phyloP scores from a whole-genome alignment of 2,888 invertebrate genomes.

The Drosophila kuntzei region DNA sequence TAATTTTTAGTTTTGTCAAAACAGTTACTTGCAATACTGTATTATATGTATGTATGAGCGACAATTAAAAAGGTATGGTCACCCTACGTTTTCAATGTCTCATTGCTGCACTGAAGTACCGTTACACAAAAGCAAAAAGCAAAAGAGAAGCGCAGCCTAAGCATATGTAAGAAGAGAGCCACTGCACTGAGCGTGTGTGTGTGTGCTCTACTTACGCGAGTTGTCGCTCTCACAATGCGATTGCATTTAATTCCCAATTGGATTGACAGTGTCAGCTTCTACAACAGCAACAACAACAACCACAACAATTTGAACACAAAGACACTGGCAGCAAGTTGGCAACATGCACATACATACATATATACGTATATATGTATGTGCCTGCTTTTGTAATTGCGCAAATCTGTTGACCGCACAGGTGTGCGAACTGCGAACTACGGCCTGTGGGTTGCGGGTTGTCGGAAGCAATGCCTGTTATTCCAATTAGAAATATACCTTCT shows the following conservation, averaged over 20 bases:
- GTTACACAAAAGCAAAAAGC: conserved; percentile 1
- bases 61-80: background rate
- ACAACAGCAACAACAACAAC: background rate
- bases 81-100: background rate
- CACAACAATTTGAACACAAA: conserved; percentile 26
- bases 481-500: conserved; percentile 29
- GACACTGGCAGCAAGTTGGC: conserved; percentile 17
- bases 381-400: conserved; percentile 34
- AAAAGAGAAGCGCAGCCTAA: conserved; percentile 5
- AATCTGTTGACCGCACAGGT: conserved; percentile 29
- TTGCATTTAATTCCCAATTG: conserved; percentile 31
- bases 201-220: conserved; percentile 29
- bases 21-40: too few species aligned
- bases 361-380: background rate
- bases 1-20: too few species aligned
- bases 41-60: too few species aligned
- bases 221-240: conserved; percentile 23
- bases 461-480: conserved; percentile 29
- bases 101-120: background rate
- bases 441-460: background rate
- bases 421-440: background rate
- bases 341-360: background rate
- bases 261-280: conserved; percentile 32
- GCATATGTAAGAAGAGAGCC: background rate
- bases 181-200: conserved; percentile 3